Evolutionary conservation across 2,797 vertebrate genomes (phyloP).

Genomic region (Caiman crocodilus): DNA sequence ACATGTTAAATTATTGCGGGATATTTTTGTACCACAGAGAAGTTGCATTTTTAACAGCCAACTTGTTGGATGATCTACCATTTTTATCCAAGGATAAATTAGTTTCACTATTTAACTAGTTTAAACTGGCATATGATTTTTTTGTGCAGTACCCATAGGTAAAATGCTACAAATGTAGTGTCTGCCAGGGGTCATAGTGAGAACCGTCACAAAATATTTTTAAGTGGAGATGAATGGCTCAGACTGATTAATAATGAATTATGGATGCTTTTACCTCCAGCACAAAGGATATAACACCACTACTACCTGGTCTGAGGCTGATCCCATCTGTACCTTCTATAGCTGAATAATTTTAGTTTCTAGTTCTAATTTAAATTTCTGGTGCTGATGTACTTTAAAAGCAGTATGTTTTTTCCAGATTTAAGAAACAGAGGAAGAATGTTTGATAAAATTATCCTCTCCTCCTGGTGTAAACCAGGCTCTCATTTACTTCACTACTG

Average conservation of each 20-base stretch:
- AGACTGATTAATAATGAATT: background rate
- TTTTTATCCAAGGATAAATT: no score
- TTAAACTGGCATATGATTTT: no score
- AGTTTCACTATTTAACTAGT: no score
- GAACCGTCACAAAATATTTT: background rate
- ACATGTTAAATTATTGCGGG: no score
- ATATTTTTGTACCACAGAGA: no score
- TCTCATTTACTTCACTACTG: background rate
- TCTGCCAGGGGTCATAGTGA: background rate
- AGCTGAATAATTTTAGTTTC: conserved; percentile 8
- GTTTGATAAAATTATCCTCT: background rate
- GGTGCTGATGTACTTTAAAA: background rate
- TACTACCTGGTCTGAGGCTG: background rate
- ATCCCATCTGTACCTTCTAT: background rate
- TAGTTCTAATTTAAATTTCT: background rate
- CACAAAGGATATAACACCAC: background rate
- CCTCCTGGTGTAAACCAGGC: background rate
- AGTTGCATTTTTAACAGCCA: no score
- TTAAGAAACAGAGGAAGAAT: background rate
- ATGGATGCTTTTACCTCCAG: background rate
- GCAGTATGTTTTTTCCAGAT: background rate
- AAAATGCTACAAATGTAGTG: no score
- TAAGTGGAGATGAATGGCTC: background rate
- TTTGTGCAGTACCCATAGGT: no score
- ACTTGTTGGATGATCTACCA: no score